Evolutionary conservation across 1,140 invertebrate genomes (phyloP).

Genomic region (Drosophila dunni): DNA sequence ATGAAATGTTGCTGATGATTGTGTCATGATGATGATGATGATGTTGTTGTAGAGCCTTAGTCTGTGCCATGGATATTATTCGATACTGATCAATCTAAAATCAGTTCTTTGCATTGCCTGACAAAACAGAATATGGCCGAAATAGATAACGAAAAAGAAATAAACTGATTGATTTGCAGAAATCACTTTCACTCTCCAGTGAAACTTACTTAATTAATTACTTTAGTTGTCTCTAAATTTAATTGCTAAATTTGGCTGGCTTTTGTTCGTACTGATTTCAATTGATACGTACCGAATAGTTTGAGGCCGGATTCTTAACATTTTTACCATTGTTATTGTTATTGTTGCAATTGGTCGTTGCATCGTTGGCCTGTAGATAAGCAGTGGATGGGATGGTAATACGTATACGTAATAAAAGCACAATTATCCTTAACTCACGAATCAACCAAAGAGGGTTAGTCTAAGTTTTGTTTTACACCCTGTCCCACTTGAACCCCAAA

Average conservation of each 20-base stretch:
- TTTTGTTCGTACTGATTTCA: conserved; percentile 81
- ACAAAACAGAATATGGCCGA: conserved; percentile 63
- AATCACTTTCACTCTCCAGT: conserved; percentile 26
- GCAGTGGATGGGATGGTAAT: conserved; percentile 83
- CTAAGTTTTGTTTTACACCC: conserved; percentile 12
- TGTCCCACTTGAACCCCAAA: background rate
- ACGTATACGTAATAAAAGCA: conserved; percentile 65
- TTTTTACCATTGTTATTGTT: conserved; percentile 83
- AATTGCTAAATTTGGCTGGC: conserved; percentile 36
- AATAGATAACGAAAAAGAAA: conserved; percentile 41
- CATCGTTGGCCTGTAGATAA: conserved; percentile 84
- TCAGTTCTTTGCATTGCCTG: conserved; percentile 65
- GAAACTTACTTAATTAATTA: conserved; percentile 36
- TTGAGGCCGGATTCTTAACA: conserved; percentile 84
- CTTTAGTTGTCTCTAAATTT: conserved; percentile 36
- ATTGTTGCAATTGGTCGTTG: conserved; percentile 79
- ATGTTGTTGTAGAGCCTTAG: conserved; percentile 1
- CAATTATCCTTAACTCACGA: conserved; percentile 30
- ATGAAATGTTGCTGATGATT: conserved; percentile 9
- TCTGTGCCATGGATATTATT: conserved; percentile 52
- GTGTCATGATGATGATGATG: conserved; percentile 8
- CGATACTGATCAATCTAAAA: conserved; percentile 85
- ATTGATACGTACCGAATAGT: conserved; percentile 85
- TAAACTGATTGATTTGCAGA: conserved; percentile 17
- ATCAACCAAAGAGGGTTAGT: conserved; percentile 59